Conservation (phyloP, 2,888 invertebrate genomes). For the Diarsia brunnea region DNA sequence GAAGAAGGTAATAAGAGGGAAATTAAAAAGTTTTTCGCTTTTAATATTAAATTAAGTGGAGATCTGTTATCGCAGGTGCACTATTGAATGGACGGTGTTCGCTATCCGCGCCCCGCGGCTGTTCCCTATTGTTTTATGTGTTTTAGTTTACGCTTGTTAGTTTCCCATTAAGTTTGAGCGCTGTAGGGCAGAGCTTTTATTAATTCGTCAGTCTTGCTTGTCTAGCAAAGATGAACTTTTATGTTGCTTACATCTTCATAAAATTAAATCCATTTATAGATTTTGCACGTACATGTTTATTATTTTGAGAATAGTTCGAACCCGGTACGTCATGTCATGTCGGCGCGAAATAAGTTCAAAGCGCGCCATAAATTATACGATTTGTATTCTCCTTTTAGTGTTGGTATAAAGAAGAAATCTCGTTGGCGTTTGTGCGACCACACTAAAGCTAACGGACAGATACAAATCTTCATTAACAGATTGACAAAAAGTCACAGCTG, state of each 20-base stretch:
- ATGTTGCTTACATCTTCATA: conserved; percentile 75
- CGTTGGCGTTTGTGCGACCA: conserved; percentile 80
- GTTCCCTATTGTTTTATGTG: conserved; percentile 79
- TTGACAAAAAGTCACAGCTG: conserved; percentile 86
- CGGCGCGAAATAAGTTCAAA: conserved; percentile 81
- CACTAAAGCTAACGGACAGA: conserved; percentile 80
- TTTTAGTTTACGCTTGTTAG: conserved; percentile 85
- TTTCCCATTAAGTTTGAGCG: conserved; percentile 80
- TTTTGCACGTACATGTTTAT: conserved; percentile 72
- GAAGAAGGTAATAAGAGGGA: conserved; percentile 81
- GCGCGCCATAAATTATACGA: conserved; percentile 80
- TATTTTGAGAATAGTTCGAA: conserved; percentile 76
- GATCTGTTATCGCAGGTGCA: conserved; percentile 79
- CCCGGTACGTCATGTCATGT: conserved; percentile 60
- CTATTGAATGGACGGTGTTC: conserved; percentile 72
- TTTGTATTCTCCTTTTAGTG: conserved; percentile 77
- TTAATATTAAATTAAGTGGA: conserved; percentile 80
- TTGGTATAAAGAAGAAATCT: conserved; percentile 77
- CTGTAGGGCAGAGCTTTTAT: conserved; percentile 78
- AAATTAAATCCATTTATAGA: conserved; percentile 74
- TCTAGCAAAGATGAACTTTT: conserved; percentile 72
- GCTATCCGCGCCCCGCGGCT: conserved; percentile 67
- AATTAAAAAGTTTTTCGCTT: conserved; percentile 85
- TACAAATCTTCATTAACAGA: conserved; percentile 88
- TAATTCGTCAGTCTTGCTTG: conserved; percentile 78